Conservation (phyloP, 1,140 invertebrate genomes). For the Parasteatoda tepidariorum region DNA sequence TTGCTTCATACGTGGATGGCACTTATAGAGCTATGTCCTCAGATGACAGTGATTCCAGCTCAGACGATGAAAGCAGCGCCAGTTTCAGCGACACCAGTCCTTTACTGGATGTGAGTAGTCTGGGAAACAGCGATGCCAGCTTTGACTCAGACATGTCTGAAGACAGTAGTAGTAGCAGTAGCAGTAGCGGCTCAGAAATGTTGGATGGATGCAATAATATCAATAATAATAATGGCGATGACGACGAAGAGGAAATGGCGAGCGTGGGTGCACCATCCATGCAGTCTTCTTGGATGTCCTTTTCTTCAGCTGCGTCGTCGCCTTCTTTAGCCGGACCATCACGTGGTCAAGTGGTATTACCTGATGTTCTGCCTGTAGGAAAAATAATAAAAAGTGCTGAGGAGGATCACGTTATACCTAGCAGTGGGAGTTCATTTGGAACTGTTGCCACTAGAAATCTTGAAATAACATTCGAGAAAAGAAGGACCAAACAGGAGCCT, state of each 20-base stretch:
- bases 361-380: constrained; percentile 48
- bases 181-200: constrained; percentile 1
- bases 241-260: constrained; percentile 43
- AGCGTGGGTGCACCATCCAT: constrained; percentile 40
- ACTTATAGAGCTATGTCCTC: constrained; percentile 50
- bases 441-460: constrained; percentile 33
- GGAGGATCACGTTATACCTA: constrained; percentile 10
- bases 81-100: constrained; percentile 55
- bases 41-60: constrained; percentile 35
- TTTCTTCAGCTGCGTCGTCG: constrained; percentile 34
- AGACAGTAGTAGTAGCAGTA: constrained; percentile 40
- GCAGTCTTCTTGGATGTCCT: constrained; percentile 56
- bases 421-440: constrained; percentile 9
- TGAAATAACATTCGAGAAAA: constrained; percentile 44
- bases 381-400: constrained; percentile 38
- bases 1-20: constrained; percentile 37
- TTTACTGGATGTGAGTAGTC: constrained; percentile 51
- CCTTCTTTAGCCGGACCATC: constrained; percentile 20
- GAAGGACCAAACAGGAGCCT: constrained; percentile 8
- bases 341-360: constrained; percentile 25
- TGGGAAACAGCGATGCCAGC: constrained; percentile 38
- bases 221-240: constrained; percentile 40
- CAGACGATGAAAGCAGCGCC: constrained; percentile 46
- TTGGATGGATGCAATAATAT: constrained; percentile 33
- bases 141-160: constrained; percentile 15